A percentile compares a stretch with the other conserved stretches of the same genome.
Conservation (phyloP, 2,888 invertebrate species). For the Xanthorhoe designata region DNA sequence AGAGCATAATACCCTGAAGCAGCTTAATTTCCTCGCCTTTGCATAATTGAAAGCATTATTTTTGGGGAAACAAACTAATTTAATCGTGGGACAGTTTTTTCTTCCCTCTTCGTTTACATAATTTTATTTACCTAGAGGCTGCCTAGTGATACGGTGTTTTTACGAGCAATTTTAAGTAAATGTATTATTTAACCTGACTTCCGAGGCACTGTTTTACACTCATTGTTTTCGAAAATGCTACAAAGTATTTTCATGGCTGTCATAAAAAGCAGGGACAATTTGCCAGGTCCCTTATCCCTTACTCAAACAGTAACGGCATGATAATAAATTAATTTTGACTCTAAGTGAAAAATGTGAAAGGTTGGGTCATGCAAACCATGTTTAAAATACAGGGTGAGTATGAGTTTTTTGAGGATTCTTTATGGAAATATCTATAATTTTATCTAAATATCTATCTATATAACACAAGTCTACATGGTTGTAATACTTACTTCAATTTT, state of each 20-base stretch:
- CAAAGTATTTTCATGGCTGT: slow-evolving; percentile 17
- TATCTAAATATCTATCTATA: too few relatives aligned
- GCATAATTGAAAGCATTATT: slow-evolving; percentile 27
- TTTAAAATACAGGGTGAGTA: not conserved
- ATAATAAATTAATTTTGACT: slow-evolving; percentile 19
- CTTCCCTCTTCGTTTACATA: slow-evolving; percentile 42
- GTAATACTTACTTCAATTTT: too few relatives aligned
- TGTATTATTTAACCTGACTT: slow-evolving; percentile 38
- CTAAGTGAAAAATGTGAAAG: not conserved
- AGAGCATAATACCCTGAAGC: slow-evolving; percentile 4
- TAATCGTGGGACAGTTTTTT: slow-evolving; percentile 33
- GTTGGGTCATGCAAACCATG: not conserved
- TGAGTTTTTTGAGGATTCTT: not conserved
- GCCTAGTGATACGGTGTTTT: slow-evolving; percentile 40
- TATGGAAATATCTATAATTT: too few relatives aligned
- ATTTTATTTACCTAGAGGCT: slow-evolving; percentile 43
- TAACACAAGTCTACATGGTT: too few relatives aligned
- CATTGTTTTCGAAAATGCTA: slow-evolving; percentile 20
- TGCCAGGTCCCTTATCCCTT: slow-evolving; percentile 4
- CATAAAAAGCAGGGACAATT: slow-evolving; percentile 23
- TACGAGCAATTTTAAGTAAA: slow-evolving; percentile 38
- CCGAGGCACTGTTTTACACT: slow-evolving; percentile 12
- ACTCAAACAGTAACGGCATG: slow-evolving; percentile 6
- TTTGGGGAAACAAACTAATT: slow-evolving; percentile 35
- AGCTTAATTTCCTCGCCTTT: slow-evolving; percentile 13